phyloP scores from a whole-genome alignment of 2,113 vertebrate genomes.

The Onychostruthus taczanowskii region DNA sequence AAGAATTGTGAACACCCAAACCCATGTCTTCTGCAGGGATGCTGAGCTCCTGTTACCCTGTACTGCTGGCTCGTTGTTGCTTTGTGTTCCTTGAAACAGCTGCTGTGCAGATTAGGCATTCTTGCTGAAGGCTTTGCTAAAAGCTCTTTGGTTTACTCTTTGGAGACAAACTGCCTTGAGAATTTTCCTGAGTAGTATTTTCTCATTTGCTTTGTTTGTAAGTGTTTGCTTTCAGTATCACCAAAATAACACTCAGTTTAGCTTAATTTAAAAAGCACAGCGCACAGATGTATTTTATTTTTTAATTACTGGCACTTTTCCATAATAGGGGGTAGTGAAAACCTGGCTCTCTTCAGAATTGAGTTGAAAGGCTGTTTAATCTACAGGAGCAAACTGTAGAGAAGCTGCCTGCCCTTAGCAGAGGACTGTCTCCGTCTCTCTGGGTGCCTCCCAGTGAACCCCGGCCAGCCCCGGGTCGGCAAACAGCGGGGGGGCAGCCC shows the following conservation, averaged over 20 bases:
- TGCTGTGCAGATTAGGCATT: neutral
- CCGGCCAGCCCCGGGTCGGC: too few species aligned
- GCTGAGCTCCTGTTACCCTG: fast-evolving
- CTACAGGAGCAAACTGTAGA: neutral
- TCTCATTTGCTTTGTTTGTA: neutral
- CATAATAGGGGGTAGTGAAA: neutral
- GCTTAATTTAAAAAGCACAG: neutral
- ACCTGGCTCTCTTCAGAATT: neutral
- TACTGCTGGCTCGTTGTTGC: fast-evolving
- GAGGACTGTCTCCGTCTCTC: too few species aligned
- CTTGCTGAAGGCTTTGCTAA: neutral
- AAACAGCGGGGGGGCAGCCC: too few species aligned
- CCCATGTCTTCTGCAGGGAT: neutral
- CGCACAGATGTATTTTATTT: fast-evolving
- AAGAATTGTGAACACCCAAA: neutral
- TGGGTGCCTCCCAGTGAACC: too few species aligned
- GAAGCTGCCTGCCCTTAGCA: neutral
- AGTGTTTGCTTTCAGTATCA: neutral
- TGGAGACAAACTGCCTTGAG: neutral
- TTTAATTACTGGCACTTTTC: neutral
- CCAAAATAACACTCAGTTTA: neutral
- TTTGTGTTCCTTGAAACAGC: neutral
- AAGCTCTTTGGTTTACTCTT: neutral
- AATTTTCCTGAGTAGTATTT: neutral
- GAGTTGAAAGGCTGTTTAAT: neutral